Evolutionary conservation across 2,797 vertebrate species (phyloP), one percentile per base, ranked within the genome.

Genomic region (Ataeniobius toweri): DNA sequence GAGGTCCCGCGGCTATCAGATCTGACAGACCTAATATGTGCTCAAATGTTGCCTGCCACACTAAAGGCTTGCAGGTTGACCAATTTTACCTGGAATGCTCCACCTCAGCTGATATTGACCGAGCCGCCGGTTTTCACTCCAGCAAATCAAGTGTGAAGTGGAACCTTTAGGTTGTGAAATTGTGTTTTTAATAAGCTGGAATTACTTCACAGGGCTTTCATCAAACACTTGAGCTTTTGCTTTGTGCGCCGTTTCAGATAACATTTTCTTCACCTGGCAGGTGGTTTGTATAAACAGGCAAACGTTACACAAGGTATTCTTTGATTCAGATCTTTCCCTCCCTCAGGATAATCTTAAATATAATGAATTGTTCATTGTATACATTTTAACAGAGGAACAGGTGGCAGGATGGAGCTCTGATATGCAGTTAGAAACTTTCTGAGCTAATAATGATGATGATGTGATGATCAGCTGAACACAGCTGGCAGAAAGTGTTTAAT

Each of bases 1-100:
- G 81, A 91, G 91, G 93, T 91, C 83, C 84, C 88, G 73, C 87
- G 74, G 93, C 94, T 93, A 94, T 94, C 94, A 94, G 94, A 95
- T 95, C 92, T 93, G 93, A 94, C 92, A 94, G 93, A 89, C 92
- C 83, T 93, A 92, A 95, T 93, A 90, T 93, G 91, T 92, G 89
- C 90, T 93, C 88, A 90, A 92, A 92, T 93, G 92, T 93, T 89
- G 89, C 83, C 86, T 81, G 79, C 79, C 86, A 80, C 91, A 86
- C 89, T 91, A 87, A 94, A 91, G 87, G 80, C 82, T 86, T 80
- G 79, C 86, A 86, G 90, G 88, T 92, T 93, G 90, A 93, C 92
- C 90, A 85, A 79, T 87, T 91, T 91, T 86, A 82, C 73, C 78
- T 28, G 65, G 82, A 88, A 91, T 82, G 87, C 86, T 89, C 85